Conservation (phyloP, 2,113 vertebrate species). For the Microtus richardsoni region DNA sequence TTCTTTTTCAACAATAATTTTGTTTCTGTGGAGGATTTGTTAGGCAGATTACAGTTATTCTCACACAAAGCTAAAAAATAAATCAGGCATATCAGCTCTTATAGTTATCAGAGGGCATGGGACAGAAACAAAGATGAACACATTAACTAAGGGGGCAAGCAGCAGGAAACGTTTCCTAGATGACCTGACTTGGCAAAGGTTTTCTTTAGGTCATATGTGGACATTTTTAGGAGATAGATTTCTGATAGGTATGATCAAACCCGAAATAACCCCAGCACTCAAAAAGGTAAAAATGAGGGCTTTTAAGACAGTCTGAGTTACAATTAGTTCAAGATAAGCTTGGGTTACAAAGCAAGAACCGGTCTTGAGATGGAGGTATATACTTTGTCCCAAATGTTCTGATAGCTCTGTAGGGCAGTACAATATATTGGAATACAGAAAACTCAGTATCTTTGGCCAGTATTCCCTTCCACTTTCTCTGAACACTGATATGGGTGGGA, state of each 20-base stretch:
- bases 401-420: neutral
- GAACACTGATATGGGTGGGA: neutral
- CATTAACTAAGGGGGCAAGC: conserved; percentile 3
- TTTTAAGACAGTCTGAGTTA: neutral
- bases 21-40: neutral
- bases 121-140: conserved; percentile 22
- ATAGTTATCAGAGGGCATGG: neutral
- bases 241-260: neutral
- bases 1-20: conserved; percentile 31
- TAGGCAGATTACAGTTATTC: neutral
- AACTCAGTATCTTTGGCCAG: neutral
- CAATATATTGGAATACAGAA: neutral
- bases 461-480: neutral
- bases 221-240: conserved; percentile 8
- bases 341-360: neutral
- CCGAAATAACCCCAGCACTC: neutral
- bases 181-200: neutral
- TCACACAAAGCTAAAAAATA: neutral
- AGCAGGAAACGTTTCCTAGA: neutral
- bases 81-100: neutral
- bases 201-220: neutral
- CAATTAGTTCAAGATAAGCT: neutral
- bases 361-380: neutral
- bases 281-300: neutral
- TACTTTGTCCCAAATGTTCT: neutral